phyloP scores from a whole-genome alignment of 2,888 invertebrate species.

The Drosophila algonquin region DNA sequence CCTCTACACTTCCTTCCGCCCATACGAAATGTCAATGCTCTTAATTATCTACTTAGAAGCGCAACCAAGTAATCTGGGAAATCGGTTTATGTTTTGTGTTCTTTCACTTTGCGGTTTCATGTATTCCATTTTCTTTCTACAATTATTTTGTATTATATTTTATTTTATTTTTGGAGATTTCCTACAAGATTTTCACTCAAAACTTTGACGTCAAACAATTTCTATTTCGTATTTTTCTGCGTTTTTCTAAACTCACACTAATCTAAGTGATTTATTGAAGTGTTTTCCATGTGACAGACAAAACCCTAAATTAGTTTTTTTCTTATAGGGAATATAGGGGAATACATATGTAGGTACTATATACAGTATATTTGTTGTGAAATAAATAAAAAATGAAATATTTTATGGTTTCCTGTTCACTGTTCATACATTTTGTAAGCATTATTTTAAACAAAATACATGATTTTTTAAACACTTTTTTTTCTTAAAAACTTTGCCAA shows the following conservation, averaged over 20 bases:
- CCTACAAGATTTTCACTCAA: not conserved
- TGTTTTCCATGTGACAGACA: conserved; percentile 7
- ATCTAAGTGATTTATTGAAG: conserved; percentile 25
- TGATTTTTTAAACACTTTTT: conserved; percentile 15
- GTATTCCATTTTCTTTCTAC: not conserved
- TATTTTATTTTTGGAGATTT: not conserved
- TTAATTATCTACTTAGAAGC: not conserved
- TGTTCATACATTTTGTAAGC: not conserved
- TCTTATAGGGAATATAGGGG: not conserved
- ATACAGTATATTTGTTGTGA: not conserved
- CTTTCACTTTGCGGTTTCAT: not conserved
- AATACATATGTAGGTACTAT: no score
- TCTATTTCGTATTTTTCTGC: conserved; percentile 14
- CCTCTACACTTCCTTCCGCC: not conserved
- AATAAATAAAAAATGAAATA: not conserved
- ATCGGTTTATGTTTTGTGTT: not conserved
- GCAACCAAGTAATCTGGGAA: not conserved
- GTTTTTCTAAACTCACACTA: conserved; percentile 6
- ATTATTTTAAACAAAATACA: not conserved
- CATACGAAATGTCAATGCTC: not conserved
- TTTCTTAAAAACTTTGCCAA: conserved; percentile 17
- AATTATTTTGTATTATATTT: not conserved
- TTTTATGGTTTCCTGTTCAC: not conserved
- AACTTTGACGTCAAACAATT: conserved; percentile 31
- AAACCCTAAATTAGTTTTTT: not conserved